A percentile compares a stretch with the other conserved stretches of the same genome.
Conservation (phyloP, 2,797 vertebrate genomes). For the Anolis apletophallus region DNA sequence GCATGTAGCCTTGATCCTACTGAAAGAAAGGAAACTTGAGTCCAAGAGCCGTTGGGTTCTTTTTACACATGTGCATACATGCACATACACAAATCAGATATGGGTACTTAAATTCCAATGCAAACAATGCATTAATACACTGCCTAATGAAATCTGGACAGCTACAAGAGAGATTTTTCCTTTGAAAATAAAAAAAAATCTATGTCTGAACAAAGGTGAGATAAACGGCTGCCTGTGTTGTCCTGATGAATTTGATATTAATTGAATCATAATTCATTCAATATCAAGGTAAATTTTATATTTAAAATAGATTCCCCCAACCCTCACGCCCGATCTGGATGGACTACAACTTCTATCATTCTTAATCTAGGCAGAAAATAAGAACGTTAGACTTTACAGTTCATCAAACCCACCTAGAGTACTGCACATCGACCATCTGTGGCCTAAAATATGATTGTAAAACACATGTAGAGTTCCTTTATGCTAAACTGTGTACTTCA, state of each 20-base stretch:
- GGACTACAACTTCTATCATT: too few species aligned
- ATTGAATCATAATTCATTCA: too few species aligned
- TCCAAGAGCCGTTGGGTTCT: background rate
- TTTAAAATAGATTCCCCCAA: too few species aligned
- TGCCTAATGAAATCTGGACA: background rate
- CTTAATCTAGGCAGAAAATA: too few species aligned
- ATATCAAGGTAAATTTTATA: too few species aligned
- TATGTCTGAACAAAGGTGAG: background rate
- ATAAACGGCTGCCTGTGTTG: background rate
- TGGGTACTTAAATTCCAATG: background rate
- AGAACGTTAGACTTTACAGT: too few species aligned
- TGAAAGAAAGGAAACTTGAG: too few species aligned
- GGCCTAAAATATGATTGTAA: background rate
- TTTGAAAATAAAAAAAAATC: background rate
- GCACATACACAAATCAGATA: background rate
- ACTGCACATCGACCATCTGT: too few species aligned
- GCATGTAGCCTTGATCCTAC: too few species aligned
- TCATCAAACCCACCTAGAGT: too few species aligned
- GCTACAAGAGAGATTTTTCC: background rate
- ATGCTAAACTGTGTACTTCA: conserved; percentile 11
- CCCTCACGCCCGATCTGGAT: too few species aligned
- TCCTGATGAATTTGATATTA: background rate
- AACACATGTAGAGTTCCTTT: background rate
- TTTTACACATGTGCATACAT: background rate
- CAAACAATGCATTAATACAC: background rate